A percentile compares a stretch with the other conserved stretches of the same genome.
Conservation (phyloP, 2,888 invertebrate species). For the Melitaea athalia region DNA sequence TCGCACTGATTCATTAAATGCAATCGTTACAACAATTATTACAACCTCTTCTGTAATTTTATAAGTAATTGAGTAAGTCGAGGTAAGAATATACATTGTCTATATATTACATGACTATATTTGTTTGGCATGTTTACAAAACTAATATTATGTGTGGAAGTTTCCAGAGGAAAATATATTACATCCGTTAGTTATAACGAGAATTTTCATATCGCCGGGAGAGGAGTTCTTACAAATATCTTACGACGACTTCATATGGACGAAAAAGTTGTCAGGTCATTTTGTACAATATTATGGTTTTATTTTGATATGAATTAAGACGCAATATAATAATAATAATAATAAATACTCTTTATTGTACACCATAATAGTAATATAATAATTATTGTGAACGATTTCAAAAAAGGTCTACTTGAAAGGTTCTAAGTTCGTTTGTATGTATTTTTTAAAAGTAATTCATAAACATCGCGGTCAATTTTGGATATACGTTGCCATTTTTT, state of each 20-base stretch:
- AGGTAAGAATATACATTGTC: too few relatives aligned
- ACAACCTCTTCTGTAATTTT: neutral
- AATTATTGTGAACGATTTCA: too few relatives aligned
- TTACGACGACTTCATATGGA: neutral
- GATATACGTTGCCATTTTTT: too few relatives aligned
- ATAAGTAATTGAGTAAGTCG: neutral
- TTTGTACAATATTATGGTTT: neutral
- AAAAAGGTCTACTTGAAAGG: too few relatives aligned
- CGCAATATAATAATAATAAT: too few relatives aligned
- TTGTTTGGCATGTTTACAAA: neutral
- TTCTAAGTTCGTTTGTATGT: too few relatives aligned
- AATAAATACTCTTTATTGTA: too few relatives aligned
- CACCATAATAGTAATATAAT: too few relatives aligned
- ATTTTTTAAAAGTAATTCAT: too few relatives aligned
- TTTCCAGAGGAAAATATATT: neutral
- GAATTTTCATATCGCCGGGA: constrained; percentile 8
- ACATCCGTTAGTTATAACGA: constrained; percentile 5
- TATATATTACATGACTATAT: too few relatives aligned
- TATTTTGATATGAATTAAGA: neutral
- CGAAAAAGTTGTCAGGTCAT: neutral
- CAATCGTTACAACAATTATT: neutral
- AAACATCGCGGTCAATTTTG: too few relatives aligned
- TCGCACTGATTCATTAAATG: neutral
- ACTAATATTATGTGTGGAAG: neutral
- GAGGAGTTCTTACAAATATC: neutral